A percentile compares a stretch with the other conserved stretches of the same genome.
These are phyloP conservation scores for Fistularia commersonii DNA, from an alignment of 2,797 vertebrate genomes.

Conservation along the genomic window DNA sequence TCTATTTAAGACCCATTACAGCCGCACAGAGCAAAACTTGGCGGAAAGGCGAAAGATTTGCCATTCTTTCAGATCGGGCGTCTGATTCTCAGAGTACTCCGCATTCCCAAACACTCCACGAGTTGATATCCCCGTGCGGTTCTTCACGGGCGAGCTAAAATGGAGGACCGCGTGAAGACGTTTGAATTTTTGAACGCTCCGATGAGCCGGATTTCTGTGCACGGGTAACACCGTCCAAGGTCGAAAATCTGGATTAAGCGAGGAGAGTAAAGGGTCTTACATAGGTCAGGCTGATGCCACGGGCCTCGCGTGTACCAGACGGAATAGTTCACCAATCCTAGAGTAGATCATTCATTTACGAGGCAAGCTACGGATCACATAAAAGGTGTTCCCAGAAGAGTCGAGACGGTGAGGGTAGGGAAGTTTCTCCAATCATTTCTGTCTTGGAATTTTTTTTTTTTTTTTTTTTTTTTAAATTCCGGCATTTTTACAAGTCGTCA, in stretches of 20 bases:
- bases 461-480: constrained; percentile 40
- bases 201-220: constrained; percentile 32
- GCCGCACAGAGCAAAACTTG: constrained; percentile 46
- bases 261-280: constrained; percentile 82
- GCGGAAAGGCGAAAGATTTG: constrained; percentile 25
- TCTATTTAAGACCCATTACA: constrained; percentile 84
- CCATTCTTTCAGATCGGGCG: constrained; percentile 10
- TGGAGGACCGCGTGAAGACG: constrained; percentile 22
- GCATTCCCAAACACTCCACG: constrained; percentile 35
- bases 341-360: constrained; percentile 73
- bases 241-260: constrained; percentile 29
- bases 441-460: constrained; percentile 59
- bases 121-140: constrained; percentile 48
- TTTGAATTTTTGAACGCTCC: constrained; percentile 26
- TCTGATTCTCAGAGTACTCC: constrained; percentile 44
- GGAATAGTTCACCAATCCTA: constrained; percentile 80
- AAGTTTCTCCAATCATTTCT: constrained; percentile 73
- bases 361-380: constrained; percentile 66
- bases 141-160: constrained; percentile 47
- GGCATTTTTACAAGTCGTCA: constrained; percentile 65
- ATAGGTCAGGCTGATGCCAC: constrained; percentile 81
- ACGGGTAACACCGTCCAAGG: constrained; percentile 21
- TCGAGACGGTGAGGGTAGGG: constrained; percentile 79
- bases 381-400: constrained; percentile 70
- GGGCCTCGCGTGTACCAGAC: constrained; percentile 81